Conservation (phyloP, 2,113 vertebrate species). For the Probosciger aterrimus region DNA sequence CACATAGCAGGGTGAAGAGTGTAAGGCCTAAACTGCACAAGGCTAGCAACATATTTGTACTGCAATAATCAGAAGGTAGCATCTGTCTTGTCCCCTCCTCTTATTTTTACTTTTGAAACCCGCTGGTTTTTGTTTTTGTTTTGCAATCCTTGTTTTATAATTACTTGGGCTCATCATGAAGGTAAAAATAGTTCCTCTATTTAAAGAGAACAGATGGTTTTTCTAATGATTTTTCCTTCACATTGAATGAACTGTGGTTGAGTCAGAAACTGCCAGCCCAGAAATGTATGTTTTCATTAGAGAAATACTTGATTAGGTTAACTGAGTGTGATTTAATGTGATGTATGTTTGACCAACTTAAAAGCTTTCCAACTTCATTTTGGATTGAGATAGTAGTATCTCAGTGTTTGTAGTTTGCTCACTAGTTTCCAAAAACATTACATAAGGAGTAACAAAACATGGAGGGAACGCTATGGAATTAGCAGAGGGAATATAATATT, state of each 20-base stretch:
- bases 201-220: conserved; percentile 73
- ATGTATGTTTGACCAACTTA: conserved; percentile 3
- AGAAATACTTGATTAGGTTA: conserved; percentile 50
- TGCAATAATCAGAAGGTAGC: conserved; percentile 24
- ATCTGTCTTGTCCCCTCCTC: conserved; percentile 57
- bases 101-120: conserved; percentile 53
- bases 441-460: not conserved
- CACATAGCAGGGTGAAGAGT: not conserved
- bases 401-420: not conserved
- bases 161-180: conserved; percentile 28
- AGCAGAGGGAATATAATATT: not conserved
- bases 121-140: not conserved
- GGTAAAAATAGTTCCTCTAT: conserved; percentile 70
- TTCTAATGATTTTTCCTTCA: conserved; percentile 62
- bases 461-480: not conserved
- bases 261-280: conserved; percentile 41
- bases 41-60: conserved; percentile 16
- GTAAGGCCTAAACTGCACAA: not conserved
- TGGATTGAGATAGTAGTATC: not conserved
- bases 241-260: conserved; percentile 41
- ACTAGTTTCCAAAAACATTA: not conserved
- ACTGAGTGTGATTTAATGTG: conserved; percentile 29
- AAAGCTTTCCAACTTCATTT: conserved; percentile 11
- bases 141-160: conserved; percentile 52
- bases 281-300: conserved; percentile 44